phyloP scores from a whole-genome alignment of 2,113 vertebrate species.

The Pongo pygmaeus region DNA sequence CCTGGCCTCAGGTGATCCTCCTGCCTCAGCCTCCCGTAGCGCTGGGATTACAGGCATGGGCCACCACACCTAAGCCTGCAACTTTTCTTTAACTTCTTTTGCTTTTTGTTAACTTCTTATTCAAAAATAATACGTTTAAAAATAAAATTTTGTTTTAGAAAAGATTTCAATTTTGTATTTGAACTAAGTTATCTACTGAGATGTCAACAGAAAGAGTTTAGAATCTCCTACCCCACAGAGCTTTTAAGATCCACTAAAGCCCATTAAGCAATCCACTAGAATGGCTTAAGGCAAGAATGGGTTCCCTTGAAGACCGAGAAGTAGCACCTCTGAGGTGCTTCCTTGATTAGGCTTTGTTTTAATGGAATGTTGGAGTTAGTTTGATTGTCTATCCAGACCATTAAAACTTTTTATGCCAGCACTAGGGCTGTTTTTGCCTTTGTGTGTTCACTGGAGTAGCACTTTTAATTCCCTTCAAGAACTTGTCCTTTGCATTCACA shows the following conservation, averaged over 20 bases:
- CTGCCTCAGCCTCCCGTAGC: no score
- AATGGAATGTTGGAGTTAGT: neutral
- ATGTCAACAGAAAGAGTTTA: conserved; percentile 9
- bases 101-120: neutral
- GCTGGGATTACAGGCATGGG: no score
- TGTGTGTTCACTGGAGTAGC: neutral
- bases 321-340: neutral
- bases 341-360: neutral
- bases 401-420: neutral
- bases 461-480: neutral
- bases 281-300: neutral
- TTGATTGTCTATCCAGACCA: neutral
- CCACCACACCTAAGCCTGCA: no score
- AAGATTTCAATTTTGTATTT: neutral
- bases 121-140: neutral
- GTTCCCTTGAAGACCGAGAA: neutral
- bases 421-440: neutral
- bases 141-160: neutral
- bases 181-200: neutral
- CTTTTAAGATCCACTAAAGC: neutral
- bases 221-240: neutral
- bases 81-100: no score
- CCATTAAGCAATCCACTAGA: neutral
- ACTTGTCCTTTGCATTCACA: neutral
- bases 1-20: no score